phyloP scores from a whole-genome alignment of 2,797 vertebrate species.

The Alouatta caraya region DNA sequence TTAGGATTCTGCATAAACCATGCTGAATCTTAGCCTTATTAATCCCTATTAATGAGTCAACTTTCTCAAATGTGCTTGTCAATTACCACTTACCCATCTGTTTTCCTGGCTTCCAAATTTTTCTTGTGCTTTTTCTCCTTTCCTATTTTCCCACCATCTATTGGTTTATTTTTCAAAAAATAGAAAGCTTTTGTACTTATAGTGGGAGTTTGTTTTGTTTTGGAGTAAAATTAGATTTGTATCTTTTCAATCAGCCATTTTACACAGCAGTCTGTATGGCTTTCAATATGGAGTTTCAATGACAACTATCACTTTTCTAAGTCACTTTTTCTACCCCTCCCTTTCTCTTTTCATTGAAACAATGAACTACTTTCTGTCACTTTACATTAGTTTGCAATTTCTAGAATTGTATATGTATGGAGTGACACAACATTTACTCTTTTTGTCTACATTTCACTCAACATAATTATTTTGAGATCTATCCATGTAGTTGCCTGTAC shows the following conservation, averaged over 20 bases:
- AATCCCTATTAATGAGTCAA: background rate
- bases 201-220: background rate
- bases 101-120: background rate
- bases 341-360: background rate
- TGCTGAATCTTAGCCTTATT: background rate
- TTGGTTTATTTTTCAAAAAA: background rate
- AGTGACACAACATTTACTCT: background rate
- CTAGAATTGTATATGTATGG: background rate
- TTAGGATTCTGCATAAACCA: background rate
- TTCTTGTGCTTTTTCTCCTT: background rate
- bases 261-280: background rate
- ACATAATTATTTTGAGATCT: background rate
- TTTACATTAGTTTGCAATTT: background rate
- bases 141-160: background rate
- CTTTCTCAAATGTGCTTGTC: background rate
- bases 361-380: background rate
- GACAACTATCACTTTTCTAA: background rate
- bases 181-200: background rate
- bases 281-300: background rate
- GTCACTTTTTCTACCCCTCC: background rate
- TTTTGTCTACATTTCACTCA: background rate
- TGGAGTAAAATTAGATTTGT: background rate
- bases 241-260: background rate
- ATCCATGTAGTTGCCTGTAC: background rate
- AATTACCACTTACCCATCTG: background rate